Conservation (phyloP, 2,888 invertebrate genomes). For the Gryllus longicercus region DNA sequence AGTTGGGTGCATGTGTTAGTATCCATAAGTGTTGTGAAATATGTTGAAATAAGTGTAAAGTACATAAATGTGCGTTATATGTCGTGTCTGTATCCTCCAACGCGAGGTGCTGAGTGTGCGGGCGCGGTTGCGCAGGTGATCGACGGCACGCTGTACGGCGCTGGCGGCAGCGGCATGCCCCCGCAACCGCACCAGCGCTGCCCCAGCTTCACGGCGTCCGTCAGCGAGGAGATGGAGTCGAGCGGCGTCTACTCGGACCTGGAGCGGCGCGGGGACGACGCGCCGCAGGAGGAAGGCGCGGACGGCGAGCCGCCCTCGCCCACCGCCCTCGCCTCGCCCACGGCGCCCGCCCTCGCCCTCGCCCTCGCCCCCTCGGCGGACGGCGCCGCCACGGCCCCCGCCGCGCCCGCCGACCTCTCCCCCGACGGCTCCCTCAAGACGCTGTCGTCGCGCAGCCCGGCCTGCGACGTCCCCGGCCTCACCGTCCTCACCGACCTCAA, state of each 20-base stretch:
- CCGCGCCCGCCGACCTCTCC: constrained; percentile 54
- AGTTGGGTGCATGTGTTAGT: no score
- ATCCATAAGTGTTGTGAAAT: no score
- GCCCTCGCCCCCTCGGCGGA: neutral
- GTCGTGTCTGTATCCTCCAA: no score
- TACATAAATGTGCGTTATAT: no score
- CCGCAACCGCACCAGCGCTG: constrained; percentile 39
- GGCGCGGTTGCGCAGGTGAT: constrained; percentile 55
- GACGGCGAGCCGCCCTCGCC: constrained; percentile 31
- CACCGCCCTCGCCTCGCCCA: constrained; percentile 32
- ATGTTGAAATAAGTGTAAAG: no score
- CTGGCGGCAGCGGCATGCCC: constrained; percentile 33
- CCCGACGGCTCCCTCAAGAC: constrained; percentile 61
- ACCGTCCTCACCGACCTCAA: constrained; percentile 38
- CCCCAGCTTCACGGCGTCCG: constrained; percentile 51
- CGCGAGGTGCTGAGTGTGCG: no score
- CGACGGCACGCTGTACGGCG: constrained; percentile 82
- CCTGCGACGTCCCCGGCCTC: neutral
- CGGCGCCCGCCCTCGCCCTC: neutral
- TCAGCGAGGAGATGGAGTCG: constrained; percentile 82
- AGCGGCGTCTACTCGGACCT: constrained; percentile 86
- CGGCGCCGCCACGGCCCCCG: neutral
- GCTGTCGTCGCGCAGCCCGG: constrained; percentile 44
- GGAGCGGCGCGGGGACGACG: constrained; percentile 58
- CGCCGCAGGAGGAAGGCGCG: constrained; percentile 24